Evolutionary conservation across 35 echinoderm and acorn worm species (phyloP).

Genomic region (Anneissia japonica): DNA sequence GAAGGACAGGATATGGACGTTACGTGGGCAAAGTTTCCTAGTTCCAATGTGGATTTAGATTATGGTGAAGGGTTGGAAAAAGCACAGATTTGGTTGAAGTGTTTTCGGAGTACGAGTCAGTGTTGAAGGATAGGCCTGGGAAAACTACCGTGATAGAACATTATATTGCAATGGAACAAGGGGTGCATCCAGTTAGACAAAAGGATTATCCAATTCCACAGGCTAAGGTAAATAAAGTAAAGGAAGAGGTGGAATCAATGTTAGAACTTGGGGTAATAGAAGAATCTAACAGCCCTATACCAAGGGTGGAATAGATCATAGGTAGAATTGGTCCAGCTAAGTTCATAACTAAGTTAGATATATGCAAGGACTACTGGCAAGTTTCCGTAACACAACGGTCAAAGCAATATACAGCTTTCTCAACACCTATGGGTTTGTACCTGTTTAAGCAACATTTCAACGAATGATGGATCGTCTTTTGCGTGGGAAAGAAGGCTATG

Average conservation of each 20-base stretch:
- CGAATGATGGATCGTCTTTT: slow-evolving; percentile 7
- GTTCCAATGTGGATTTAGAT: not conserved
- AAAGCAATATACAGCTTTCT: too few species aligned
- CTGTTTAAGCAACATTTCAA: too few species aligned
- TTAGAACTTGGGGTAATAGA: not conserved
- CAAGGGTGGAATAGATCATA: not conserved
- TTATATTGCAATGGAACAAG: slow-evolving; percentile 4
- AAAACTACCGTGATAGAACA: slow-evolving; percentile 22
- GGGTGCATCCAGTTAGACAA: slow-evolving; percentile 11
- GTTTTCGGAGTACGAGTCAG: not conserved
- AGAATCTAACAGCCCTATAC: slow-evolving; percentile 9
- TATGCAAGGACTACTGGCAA: too few species aligned
- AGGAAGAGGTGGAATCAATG: too few species aligned
- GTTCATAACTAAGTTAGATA: too few species aligned
- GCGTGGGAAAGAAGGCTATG: not conserved
- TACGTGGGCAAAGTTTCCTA: too few species aligned
- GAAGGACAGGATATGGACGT: too few species aligned
- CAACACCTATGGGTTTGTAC: too few species aligned
- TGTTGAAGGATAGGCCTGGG: not conserved
- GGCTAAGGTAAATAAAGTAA: not conserved
- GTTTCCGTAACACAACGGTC: too few species aligned
- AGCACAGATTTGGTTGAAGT: not conserved
- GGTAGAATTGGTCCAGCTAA: too few species aligned
- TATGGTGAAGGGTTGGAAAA: not conserved
- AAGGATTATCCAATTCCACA: slow-evolving; percentile 33